These are phyloP conservation scores for Chalcosyrphus nemorum DNA, from an alignment of 2,888 invertebrate species.

Conservation along the genomic window DNA sequence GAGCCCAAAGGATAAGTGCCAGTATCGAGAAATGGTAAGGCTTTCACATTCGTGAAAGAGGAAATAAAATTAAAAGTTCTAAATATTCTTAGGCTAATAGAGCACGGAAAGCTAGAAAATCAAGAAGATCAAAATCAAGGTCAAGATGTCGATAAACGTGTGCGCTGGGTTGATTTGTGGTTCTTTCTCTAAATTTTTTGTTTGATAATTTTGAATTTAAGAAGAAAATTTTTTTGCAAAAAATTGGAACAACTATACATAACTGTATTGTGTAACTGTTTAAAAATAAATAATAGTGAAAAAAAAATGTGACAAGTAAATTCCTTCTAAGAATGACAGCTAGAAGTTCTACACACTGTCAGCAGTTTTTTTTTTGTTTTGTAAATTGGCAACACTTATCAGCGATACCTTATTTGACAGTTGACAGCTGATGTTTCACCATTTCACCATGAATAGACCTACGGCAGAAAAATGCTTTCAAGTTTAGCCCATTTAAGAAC, in stretches of 20 bases:
- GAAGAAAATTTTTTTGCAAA: background rate
- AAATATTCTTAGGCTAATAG: background rate
- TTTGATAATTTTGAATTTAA: background rate
- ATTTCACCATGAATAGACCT: too few relatives aligned
- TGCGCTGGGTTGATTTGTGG: too few relatives aligned
- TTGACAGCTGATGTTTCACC: too few relatives aligned
- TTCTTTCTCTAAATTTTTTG: background rate
- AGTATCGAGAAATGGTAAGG: background rate
- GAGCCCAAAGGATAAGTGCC: background rate
- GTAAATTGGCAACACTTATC: too few relatives aligned
- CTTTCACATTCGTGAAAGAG: background rate
- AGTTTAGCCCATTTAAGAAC: too few relatives aligned
- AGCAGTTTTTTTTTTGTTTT: too few relatives aligned
- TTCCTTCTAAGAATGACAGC: too few relatives aligned
- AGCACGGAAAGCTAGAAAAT: background rate
- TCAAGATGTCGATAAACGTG: background rate
- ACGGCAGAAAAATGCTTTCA: too few relatives aligned
- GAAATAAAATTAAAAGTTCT: background rate
- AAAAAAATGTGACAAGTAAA: background rate
- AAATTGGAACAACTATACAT: background rate
- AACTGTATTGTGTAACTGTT: background rate
- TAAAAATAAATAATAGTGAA: background rate
- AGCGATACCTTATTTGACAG: too few relatives aligned
- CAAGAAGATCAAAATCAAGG: background rate
- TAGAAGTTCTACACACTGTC: too few relatives aligned